Evolutionary conservation across 2,797 vertebrate genomes (phyloP).

Genomic region (Acrocephalus scirpaceus): DNA sequence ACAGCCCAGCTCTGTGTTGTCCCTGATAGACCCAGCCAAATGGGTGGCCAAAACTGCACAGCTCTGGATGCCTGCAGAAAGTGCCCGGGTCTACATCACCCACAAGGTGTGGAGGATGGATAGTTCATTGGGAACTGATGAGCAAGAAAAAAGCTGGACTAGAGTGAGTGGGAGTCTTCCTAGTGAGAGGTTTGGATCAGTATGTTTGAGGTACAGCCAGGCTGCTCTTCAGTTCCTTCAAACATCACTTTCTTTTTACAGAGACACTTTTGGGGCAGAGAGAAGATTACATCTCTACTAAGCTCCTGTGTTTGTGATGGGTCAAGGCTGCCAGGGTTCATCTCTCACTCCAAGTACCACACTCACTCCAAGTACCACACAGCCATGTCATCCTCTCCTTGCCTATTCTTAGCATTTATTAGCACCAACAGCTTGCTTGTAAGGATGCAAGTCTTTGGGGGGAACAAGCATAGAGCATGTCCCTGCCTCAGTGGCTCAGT

Average conservation of each 20-base stretch:
- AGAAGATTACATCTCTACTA: background rate
- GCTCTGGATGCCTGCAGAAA: background rate
- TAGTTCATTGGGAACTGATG: background rate
- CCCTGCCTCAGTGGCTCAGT: background rate
- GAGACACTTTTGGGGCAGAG: background rate
- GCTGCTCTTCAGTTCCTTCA: background rate
- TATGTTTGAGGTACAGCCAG: background rate
- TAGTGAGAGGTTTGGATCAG: background rate
- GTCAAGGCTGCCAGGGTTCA: rapidly evolving
- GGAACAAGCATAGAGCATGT: background rate
- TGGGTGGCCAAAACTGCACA: background rate
- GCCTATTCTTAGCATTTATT: background rate
- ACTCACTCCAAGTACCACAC: rapidly evolving
- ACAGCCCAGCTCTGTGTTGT: background rate
- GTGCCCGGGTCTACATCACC: background rate
- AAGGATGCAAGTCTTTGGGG: rapidly evolving
- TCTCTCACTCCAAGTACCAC: rapidly evolving
- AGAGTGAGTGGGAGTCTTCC: background rate
- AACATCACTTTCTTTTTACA: background rate
- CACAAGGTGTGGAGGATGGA: background rate
- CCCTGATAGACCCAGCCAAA: background rate
- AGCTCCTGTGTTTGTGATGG: rapidly evolving
- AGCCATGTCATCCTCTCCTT: background rate
- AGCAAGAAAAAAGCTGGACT: background rate
- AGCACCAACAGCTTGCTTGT: background rate